Percentiles rank a stretch among this genome's conserved stretches.
Evolutionary conservation across 2,797 vertebrate genomes (phyloP).

Genomic region (Agapornis canus): DNA sequence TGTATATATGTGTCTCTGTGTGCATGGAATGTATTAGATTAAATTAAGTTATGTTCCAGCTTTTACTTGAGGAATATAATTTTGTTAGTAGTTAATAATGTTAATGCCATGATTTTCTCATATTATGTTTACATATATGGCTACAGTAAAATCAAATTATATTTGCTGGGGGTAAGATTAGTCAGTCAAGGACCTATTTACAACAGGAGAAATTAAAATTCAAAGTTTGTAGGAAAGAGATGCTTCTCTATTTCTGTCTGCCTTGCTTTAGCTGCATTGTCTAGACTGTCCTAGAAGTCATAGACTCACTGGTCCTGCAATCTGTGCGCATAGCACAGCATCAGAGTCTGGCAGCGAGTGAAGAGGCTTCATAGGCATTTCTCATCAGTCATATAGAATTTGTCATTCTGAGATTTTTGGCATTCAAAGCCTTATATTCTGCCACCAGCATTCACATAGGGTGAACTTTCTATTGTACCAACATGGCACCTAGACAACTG

Average conservation of each 20-base stretch:
- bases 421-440: neutral
- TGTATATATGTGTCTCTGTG: slow-evolving; percentile 36
- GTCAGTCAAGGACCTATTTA: slow-evolving; percentile 38
- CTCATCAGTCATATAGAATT: neutral
- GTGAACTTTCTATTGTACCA: neutral
- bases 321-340: rapidly evolving
- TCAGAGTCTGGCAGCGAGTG: neutral
- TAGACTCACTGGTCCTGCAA: neutral
- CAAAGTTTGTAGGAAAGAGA: neutral
- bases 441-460: neutral
- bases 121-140: slow-evolving; percentile 63
- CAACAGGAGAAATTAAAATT: slow-evolving; percentile 33
- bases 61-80: slow-evolving; percentile 67
- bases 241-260: slow-evolving; percentile 15
- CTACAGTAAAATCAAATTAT: slow-evolving; percentile 65
- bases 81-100: slow-evolving; percentile 67
- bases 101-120: slow-evolving; percentile 63
- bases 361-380: neutral
- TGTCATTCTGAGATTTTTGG: neutral
- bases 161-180: slow-evolving; percentile 57
- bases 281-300: neutral
- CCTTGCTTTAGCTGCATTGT: neutral
- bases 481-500: neutral
- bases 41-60: slow-evolving; percentile 58
- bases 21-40: slow-evolving; percentile 68